Conservation (phyloP, 1,140 invertebrate genomes). For the Halictus rubicundus region DNA sequence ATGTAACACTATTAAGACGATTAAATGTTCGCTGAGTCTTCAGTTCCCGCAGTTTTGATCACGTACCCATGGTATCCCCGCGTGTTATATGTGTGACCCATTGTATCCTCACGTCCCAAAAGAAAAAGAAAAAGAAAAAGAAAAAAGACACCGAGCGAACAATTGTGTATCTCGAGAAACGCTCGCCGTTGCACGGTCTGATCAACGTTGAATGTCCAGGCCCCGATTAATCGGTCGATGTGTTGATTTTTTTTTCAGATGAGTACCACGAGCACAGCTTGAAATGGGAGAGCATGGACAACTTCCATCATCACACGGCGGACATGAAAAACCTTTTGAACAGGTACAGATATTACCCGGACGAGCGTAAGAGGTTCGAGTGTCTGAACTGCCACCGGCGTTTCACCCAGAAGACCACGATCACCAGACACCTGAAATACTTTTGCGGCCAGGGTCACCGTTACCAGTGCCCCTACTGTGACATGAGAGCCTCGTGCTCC, state of each 20-base stretch:
- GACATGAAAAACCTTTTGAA: slow-evolving; percentile 21
- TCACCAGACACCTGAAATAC: slow-evolving; percentile 72
- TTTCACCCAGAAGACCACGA: slow-evolving; percentile 73
- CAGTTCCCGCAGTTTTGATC: not conserved
- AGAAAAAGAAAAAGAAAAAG: too few species aligned
- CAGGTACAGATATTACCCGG: slow-evolving; percentile 63
- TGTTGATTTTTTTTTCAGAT: slow-evolving; percentile 46
- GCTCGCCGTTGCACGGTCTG: slow-evolving; percentile 15
- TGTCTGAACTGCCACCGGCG: slow-evolving; percentile 78
- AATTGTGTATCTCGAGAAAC: not conserved
- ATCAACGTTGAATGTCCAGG: not conserved
- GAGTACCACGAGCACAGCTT: not conserved
- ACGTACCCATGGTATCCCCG: not conserved
- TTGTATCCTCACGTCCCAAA: not conserved
- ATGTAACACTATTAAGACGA: not conserved
- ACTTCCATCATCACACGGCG: not conserved
- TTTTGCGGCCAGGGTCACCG: slow-evolving; percentile 73
- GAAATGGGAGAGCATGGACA: slow-evolving; percentile 20
- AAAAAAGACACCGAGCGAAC: not conserved
- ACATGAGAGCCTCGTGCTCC: slow-evolving; percentile 70
- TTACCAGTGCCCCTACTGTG: slow-evolving; percentile 75
- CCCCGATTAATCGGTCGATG: slow-evolving; percentile 20
- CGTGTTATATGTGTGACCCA: not conserved
- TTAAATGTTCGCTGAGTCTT: not conserved
- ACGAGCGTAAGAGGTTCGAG: slow-evolving; percentile 70